phyloP scores from a whole-genome alignment of 2,888 invertebrate species.

The Sinelater perroti region DNA sequence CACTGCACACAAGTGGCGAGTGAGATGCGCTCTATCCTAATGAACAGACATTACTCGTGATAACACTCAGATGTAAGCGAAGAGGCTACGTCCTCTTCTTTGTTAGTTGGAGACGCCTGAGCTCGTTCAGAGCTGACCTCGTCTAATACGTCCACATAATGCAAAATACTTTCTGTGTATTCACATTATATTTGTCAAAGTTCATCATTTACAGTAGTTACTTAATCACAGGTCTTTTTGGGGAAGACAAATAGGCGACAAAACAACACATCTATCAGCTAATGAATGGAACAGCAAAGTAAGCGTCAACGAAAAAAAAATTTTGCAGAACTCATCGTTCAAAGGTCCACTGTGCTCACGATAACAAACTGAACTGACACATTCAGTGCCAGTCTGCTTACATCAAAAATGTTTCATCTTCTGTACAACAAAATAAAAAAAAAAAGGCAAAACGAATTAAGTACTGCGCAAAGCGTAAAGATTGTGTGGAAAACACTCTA shows the following conservation, averaged over 20 bases:
- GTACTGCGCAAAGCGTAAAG: constrained; percentile 7
- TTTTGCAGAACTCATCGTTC: too few species aligned
- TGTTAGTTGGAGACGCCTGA: constrained; percentile 35
- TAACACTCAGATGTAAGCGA: constrained; percentile 55
- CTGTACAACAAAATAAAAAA: constrained; percentile 8
- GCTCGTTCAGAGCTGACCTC: constrained; percentile 53
- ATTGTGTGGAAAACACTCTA: constrained; percentile 16
- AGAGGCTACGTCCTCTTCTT: constrained; percentile 54
- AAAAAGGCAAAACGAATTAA: constrained; percentile 4
- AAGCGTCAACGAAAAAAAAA: too few species aligned
- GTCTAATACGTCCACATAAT: constrained; percentile 40
- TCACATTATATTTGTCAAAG: constrained; percentile 33
- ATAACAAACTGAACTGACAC: too few species aligned
- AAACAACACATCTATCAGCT: constrained; percentile 44
- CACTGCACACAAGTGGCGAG: constrained; percentile 38
- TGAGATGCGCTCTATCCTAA: constrained; percentile 38
- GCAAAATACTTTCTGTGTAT: constrained; percentile 28
- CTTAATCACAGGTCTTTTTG: constrained; percentile 55
- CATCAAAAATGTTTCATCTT: neutral
- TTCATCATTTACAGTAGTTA: constrained; percentile 31
- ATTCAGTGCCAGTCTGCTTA: too few species aligned
- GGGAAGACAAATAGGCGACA: constrained; percentile 48
- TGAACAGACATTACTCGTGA: constrained; percentile 38
- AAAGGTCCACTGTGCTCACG: too few species aligned
- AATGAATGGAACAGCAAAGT: constrained; percentile 41